Evolutionary conservation across 2,797 vertebrate species (phyloP).

Genomic region (Luscinia luscinia): DNA sequence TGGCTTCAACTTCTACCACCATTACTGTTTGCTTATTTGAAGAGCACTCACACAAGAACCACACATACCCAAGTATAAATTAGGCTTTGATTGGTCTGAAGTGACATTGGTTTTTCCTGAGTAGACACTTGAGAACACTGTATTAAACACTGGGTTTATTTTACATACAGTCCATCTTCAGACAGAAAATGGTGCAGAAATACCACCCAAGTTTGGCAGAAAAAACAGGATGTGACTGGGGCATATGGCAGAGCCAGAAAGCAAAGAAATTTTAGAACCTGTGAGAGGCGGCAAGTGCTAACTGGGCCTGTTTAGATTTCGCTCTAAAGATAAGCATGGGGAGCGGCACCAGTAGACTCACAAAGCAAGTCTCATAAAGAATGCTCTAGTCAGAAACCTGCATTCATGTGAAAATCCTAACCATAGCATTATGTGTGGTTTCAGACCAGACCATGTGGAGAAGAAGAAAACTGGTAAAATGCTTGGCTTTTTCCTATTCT

Average conservation of each 20-base stretch:
- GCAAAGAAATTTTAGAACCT: not conserved
- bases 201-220: not conserved
- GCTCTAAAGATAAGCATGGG: not conserved
- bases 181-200: not conserved
- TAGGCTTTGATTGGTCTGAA: not conserved
- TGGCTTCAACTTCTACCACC: not conserved
- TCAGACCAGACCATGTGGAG: rapidly evolving
- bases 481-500: not conserved
- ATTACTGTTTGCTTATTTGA: not conserved
- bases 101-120: not conserved
- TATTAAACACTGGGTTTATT: not conserved
- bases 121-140: not conserved
- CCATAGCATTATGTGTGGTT: not conserved
- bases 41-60: not conserved
- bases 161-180: not conserved
- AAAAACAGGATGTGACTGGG: not conserved
- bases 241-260: not conserved
- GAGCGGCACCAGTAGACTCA: not conserved
- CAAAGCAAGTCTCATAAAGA: not conserved
- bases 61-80: not conserved
- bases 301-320: not conserved
- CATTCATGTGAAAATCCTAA: not conserved
- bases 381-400: not conserved
- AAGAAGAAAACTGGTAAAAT: not conserved
- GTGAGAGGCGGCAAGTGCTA: not conserved